Evolutionary conservation across 2,888 invertebrate genomes (phyloP).

Genomic region (Trichogramma dendrolimi): DNA sequence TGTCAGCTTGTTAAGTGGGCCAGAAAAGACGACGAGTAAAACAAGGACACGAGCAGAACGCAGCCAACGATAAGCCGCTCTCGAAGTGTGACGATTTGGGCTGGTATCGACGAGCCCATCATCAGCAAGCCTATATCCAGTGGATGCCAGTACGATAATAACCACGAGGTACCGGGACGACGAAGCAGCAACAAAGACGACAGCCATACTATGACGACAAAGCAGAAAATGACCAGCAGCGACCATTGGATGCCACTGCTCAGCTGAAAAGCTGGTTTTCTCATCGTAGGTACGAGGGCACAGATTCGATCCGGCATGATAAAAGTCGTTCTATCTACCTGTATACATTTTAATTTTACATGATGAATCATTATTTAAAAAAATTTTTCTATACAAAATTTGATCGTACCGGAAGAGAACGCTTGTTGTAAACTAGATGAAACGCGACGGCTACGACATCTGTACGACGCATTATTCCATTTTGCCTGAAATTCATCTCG

Average conservation of each 20-base stretch:
- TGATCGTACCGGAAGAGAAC: not conserved
- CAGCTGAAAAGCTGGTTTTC: not conserved
- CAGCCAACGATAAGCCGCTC: conserved; percentile 8
- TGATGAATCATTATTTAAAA: not conserved
- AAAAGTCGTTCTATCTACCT: conserved; percentile 7
- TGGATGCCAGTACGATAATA: not conserved
- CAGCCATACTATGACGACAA: too few relatives aligned
- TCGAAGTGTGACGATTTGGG: not conserved
- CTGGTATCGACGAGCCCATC: not conserved
- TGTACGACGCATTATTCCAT: not conserved
- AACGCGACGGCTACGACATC: conserved; percentile 13
- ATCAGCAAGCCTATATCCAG: conserved; percentile 1
- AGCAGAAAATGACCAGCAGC: not conserved
- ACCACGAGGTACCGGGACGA: not conserved
- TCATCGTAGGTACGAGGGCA: conserved; percentile 3
- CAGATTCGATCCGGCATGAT: not conserved
- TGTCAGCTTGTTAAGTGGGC: conserved; percentile 9
- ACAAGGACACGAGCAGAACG: conserved; percentile 4
- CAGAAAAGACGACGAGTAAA: conserved; percentile 14
- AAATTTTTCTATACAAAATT: not conserved
- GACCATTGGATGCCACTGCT: not conserved
- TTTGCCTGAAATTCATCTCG: not conserved
- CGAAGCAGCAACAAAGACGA: not conserved
- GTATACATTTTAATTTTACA: too few relatives aligned
- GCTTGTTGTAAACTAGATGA: not conserved